Base-by-base conservation (phyloP, 2,888 invertebrate genomes). In the Lycocerus yunnanus region DNA sequence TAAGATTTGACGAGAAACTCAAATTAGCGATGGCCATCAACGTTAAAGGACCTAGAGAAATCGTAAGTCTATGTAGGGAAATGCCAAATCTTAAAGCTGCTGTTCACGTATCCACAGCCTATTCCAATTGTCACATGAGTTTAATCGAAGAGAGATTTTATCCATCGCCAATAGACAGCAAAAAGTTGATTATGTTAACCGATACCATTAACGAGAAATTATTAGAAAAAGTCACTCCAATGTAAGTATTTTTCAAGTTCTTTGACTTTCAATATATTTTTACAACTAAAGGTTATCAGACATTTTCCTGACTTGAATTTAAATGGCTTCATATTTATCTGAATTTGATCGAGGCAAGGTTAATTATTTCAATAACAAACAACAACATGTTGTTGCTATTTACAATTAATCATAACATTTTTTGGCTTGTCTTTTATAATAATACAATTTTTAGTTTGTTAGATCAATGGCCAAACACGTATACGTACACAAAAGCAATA, bases 401-500 rank as follows among this genome's bases (percentile, higher is more conserved):
- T n/a, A 6, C 6, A 43, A 2, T 43, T 43, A n/a, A 43, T n/a
- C 6, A 43, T n/a, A 6, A 6, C n/a, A n/a, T 8, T 2, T n/a
- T 43, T n/a, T 43, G n/a, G 2, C n/a, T 5, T 6, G 2, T n/a
- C 2, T n/a, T n/a, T 43, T 43, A n/a, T n/a, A n/a, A 43, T 6
- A 43, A 43, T 43, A 43, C 1, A n/a, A 43, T n/a, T 68, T 71
- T 14, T 67, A 75, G 75, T 20, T 66, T 69, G n/a, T 83, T 94
- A 58, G 92, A 91, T 14, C 88, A 90, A 58, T 93, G 94, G 84
- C 97, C 97, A 0, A 97, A 98, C 84, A 97, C 97, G 0, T 98
- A 97, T 84, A 94, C 96, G 1, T 95, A 93, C 84, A 97, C 97
- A 0, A 98, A 98, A 88, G 95, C 96, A 1, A 88, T 97, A 0